A percentile compares a stretch with the other conserved stretches of the same genome.
Conservation (phyloP, 2,888 invertebrate species). For the Ennomos quercinarius region DNA sequence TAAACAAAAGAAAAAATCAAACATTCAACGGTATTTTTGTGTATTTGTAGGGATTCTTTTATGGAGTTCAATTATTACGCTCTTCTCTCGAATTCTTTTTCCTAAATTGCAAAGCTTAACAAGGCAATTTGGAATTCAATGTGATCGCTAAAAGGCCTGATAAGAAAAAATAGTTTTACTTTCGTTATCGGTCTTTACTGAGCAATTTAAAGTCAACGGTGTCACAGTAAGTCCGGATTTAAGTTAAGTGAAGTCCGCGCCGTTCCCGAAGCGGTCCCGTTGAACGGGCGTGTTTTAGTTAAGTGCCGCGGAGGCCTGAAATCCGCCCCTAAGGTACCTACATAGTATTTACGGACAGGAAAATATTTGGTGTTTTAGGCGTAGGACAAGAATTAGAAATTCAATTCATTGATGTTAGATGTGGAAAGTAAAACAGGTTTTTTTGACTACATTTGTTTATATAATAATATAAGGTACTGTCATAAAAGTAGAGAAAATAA, state of each 20-base stretch:
- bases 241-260: conserved; percentile 50
- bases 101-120: background rate
- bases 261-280: conserved; percentile 55
- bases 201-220: conserved; percentile 32
- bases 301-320: conserved; percentile 51
- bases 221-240: conserved; percentile 50
- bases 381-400: conserved; percentile 20
- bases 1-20: no score
- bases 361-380: conserved; percentile 34
- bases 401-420: conserved; percentile 14
- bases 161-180: conserved; percentile 8
- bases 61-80: no score
- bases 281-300: conserved; percentile 55
- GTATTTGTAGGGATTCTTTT: no score
- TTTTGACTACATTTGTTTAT: no score
- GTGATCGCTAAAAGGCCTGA: conserved; percentile 2
- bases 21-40: no score
- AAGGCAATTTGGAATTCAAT: conserved; percentile 6
- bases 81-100: no score
- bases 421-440: background rate
- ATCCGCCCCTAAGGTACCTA: conserved; percentile 39
- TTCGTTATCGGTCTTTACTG: conserved; percentile 9
- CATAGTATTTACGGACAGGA: conserved; percentile 39
- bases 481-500: background rate
- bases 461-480: no score